Percentiles rank a stretch among this genome's conserved stretches.
Evolutionary conservation across 2,888 invertebrate genomes (phyloP).

Genomic region (Strigamia crassipes): DNA sequence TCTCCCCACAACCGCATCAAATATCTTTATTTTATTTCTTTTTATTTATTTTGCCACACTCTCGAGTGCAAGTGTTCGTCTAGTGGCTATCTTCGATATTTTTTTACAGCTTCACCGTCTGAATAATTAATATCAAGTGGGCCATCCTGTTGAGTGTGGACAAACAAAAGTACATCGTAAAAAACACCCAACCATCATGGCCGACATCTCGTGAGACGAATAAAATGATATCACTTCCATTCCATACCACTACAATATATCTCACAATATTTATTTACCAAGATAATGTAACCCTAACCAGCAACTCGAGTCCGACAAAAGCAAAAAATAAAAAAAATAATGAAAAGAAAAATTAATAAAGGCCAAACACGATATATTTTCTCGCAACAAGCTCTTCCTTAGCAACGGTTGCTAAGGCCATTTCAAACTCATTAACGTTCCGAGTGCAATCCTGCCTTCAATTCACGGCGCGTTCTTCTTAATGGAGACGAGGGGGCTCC

Average conservation of each 20-base stretch:
- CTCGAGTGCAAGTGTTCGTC: slow-evolving; percentile 17
- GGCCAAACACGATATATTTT: neutral
- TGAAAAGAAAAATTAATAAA: neutral
- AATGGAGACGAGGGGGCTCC: slow-evolving; percentile 42
- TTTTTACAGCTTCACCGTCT: slow-evolving; percentile 36
- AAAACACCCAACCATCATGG: slow-evolving; percentile 40
- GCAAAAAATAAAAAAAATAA: neutral
- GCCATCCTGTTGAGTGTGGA: slow-evolving; percentile 40
- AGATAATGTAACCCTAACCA: slow-evolving; percentile 28
- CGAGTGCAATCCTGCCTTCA: slow-evolving; percentile 35
- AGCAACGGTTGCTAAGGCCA: slow-evolving; percentile 27
- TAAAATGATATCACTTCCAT: slow-evolving; percentile 37
- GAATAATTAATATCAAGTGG: slow-evolving; percentile 42
- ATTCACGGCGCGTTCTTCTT: slow-evolving; percentile 38
- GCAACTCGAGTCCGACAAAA: neutral
- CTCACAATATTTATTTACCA: slow-evolving; percentile 5
- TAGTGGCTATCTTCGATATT: slow-evolving; percentile 24
- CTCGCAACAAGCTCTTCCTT: slow-evolving; percentile 25
- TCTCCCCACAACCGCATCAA: neutral
- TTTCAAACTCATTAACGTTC: slow-evolving; percentile 40
- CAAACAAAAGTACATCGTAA: slow-evolving; percentile 40
- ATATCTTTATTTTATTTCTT: neutral
- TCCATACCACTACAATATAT: slow-evolving; percentile 17
- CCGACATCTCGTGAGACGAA: slow-evolving; percentile 36
- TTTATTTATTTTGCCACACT: slow-evolving; percentile 13